Evolutionary conservation across 2,797 vertebrate species (phyloP).

Genomic region (Anas bernieri): DNA sequence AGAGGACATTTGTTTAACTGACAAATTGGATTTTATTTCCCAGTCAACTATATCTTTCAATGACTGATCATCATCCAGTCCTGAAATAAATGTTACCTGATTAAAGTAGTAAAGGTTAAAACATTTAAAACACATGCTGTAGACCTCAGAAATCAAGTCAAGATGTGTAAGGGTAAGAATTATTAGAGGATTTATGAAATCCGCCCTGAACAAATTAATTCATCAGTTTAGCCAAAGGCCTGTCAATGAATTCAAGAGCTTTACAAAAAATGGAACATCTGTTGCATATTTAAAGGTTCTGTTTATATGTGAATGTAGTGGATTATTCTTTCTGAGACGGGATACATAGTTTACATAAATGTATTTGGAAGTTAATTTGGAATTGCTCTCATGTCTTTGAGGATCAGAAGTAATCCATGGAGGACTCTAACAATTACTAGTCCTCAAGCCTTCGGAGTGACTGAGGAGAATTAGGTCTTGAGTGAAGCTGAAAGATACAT

Average conservation of each 20-base stretch:
- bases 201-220: conserved; percentile 81
- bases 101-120: conserved; percentile 83
- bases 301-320: conserved; percentile 72
- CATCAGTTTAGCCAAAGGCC: conserved; percentile 79
- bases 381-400: conserved; percentile 60
- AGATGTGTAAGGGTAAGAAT: conserved; percentile 82
- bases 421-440: conserved; percentile 38
- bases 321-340: conserved; percentile 71
- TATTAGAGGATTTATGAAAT: conserved; percentile 84
- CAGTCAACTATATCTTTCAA: conserved; percentile 75
- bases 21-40: conserved; percentile 77
- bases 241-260: conserved; percentile 81
- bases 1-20: conserved; percentile 60
- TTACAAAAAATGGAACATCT: conserved; percentile 80
- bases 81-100: conserved; percentile 81
- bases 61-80: conserved; percentile 74
- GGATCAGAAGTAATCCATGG: conserved; percentile 22
- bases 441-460: conserved; percentile 6
- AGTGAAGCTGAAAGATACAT: conserved; percentile 24
- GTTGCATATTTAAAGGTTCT: conserved; percentile 79
- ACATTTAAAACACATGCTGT: conserved; percentile 81
- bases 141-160: conserved; percentile 82
- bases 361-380: conserved; percentile 64
- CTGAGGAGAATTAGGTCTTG: conserved; percentile 40
- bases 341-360: conserved; percentile 67